These are phyloP conservation scores for Drosophila parthenogenetica DNA, from an alignment of 2,888 invertebrate genomes.

Conservation along the genomic window DNA sequence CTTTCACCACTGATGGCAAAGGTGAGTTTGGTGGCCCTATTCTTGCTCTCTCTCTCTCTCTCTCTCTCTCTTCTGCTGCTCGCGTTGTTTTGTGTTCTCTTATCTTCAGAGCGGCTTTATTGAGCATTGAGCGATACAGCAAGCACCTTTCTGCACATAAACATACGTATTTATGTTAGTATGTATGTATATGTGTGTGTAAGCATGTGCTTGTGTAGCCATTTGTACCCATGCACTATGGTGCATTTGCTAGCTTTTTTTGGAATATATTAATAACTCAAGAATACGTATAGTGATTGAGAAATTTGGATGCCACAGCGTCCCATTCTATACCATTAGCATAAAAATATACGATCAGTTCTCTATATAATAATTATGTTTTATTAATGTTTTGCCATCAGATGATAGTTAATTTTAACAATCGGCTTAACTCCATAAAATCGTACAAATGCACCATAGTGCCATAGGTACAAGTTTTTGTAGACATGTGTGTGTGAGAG, in stretches of 20 bases:
- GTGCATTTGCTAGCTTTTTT: too few species aligned
- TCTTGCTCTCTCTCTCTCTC: slow-evolving; percentile 24
- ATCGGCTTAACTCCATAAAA: too few species aligned
- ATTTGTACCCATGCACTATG: slow-evolving; percentile 4
- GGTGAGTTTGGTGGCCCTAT: slow-evolving; percentile 86
- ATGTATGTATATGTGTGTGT: not conserved
- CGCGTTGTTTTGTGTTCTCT: slow-evolving; percentile 43
- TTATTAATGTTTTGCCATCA: too few species aligned
- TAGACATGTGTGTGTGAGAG: slow-evolving; percentile 39
- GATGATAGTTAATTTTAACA: too few species aligned
- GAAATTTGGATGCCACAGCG: too few species aligned
- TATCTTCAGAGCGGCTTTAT: slow-evolving; percentile 49
- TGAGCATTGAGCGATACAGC: slow-evolving; percentile 21
- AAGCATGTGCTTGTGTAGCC: slow-evolving; percentile 9
- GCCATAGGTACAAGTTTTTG: not conserved
- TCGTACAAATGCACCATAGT: too few species aligned
- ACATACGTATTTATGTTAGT: slow-evolving; percentile 8
- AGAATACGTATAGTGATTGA: too few species aligned
- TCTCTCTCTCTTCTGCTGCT: slow-evolving; percentile 1
- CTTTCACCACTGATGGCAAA: slow-evolving; percentile 93
- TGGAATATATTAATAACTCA: too few species aligned
- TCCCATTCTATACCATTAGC: too few species aligned
- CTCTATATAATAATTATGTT: too few species aligned
- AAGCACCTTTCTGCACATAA: slow-evolving; percentile 33
- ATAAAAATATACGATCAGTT: too few species aligned